These are phyloP conservation scores for Scaptomyza cyrtandrae DNA, from an alignment of 2,888 invertebrate species.

Conservation along the genomic window DNA sequence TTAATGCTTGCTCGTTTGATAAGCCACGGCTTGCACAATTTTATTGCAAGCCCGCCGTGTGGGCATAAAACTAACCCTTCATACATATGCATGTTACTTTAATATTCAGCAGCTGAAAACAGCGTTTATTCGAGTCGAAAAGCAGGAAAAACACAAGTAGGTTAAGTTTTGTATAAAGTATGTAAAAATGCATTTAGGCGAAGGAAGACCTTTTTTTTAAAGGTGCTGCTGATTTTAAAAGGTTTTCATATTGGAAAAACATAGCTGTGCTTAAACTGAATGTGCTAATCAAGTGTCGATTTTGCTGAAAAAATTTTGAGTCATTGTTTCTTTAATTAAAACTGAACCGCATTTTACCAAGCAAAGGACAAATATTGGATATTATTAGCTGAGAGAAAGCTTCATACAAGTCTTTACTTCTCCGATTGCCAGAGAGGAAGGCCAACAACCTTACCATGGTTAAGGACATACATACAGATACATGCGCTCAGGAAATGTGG, in stretches of 20 bases:
- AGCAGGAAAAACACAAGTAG: background rate
- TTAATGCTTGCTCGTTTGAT: constrained; percentile 57
- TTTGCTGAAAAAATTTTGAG: constrained; percentile 3
- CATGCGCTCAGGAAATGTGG: constrained; percentile 34
- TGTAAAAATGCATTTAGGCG: background rate
- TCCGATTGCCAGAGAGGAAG: constrained; percentile 14
- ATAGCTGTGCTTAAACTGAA: no score
- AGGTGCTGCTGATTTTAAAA: no score
- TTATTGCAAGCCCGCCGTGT: constrained; percentile 41
- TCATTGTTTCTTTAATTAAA: constrained; percentile 53
- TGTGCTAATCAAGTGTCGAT: background rate
- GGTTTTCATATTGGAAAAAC: no score
- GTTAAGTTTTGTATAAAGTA: background rate
- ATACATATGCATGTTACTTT: constrained; percentile 45
- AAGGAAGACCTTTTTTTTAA: background rate
- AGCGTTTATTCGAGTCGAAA: background rate
- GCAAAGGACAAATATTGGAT: constrained; percentile 35
- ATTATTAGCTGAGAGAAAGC: constrained; percentile 44
- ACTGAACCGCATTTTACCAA: constrained; percentile 24
- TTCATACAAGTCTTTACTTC: constrained; percentile 40
- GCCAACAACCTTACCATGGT: constrained; percentile 46
- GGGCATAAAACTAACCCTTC: constrained; percentile 22
- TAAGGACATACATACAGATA: constrained; percentile 7
- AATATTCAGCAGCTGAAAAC: constrained; percentile 51
- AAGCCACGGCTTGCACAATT: constrained; percentile 50